Percentiles rank a stretch among this genome's conserved stretches.
These are phyloP conservation scores for Physocephala rufipes DNA, from an alignment of 2,888 invertebrate species.

Conservation along the genomic window DNA sequence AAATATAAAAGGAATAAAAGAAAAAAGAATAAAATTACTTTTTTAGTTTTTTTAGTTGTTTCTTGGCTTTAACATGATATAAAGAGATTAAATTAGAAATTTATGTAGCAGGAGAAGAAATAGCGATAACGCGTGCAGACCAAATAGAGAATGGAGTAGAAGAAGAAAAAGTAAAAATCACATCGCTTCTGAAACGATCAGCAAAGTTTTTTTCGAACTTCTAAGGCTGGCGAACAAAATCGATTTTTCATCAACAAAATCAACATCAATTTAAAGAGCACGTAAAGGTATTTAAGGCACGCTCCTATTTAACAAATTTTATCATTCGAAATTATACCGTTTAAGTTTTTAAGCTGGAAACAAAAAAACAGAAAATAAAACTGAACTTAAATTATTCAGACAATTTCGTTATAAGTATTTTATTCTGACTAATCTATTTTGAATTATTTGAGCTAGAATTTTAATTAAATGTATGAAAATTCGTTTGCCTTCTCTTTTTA, in stretches of 20 bases:
- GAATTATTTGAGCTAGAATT: too few species aligned
- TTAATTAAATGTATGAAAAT: too few species aligned
- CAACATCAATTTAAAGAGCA: neutral
- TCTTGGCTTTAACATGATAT: neutral
- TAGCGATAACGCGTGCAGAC: neutral
- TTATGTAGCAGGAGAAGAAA: neutral
- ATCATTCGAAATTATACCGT: too few species aligned
- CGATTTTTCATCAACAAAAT: neutral
- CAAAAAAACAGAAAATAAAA: too few species aligned
- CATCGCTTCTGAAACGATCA: neutral
- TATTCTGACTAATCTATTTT: too few species aligned
- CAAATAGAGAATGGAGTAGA: neutral
- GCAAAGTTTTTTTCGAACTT: slow-evolving; percentile 30
- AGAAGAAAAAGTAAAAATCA: neutral
- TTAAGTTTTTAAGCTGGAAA: too few species aligned
- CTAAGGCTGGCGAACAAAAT: neutral
- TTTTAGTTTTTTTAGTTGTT: neutral
- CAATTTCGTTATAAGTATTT: too few species aligned
- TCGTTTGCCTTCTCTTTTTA: too few species aligned
- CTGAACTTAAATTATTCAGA: too few species aligned
- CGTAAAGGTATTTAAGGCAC: too few species aligned
- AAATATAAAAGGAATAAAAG: slow-evolving; percentile 30
- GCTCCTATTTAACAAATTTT: too few species aligned
- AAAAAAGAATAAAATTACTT: too few species aligned
- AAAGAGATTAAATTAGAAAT: slow-evolving; percentile 1